Evolutionary conservation across 1,140 invertebrate species (phyloP), one percentile per base, ranked within the genome.

Genomic region (Orius insidiosus): DNA sequence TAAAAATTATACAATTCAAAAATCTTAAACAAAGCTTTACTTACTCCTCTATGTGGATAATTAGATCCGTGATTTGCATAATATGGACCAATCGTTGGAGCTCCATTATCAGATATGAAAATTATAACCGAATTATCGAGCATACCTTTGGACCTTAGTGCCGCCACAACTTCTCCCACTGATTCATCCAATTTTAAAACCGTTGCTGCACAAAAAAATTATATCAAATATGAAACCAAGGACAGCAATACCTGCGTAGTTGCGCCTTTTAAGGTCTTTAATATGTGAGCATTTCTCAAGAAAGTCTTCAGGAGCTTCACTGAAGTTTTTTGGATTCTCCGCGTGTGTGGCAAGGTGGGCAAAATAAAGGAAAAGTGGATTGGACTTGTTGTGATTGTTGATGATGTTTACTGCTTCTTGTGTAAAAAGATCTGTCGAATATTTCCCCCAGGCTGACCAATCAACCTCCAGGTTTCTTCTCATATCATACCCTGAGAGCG

Each of bases 121-220:
- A 80, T 50, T 32, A 87, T 71, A 19, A 87, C 75, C 9, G 78
- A 76, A 55, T 85, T 76, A 6, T 77, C 62, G 6, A 89, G 57
- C 67, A 86, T 80, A 0, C 66, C 61, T 40, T 68, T 71, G 9
- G 69, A 61, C 18, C 71, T 58, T n/a, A 94, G 62, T 2, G 82
- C 74, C 16, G 68, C 56, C n/a, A 78, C 68, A 4, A 93, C 74
- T 30, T 72, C 31, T n/a, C n/a, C n/a, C n/a, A n/a, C n/a, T n/a
- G n/a, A n/a, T n/a, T n/a, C n/a, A n/a, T n/a, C n/a, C n/a, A 93
- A 59, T 56, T 78, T 80, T n/a, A 81, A 77, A 0, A 90, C 69
- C 81, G 92, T 88, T 2, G 78, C 86, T 85, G 61, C 45, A 65
- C 64, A 46, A n/a, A n/a, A n/a, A n/a, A n/a, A n/a, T n/a, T n/a